Conservation (phyloP, 2,113 vertebrate genomes). For the Bolborhynchus lineola region DNA sequence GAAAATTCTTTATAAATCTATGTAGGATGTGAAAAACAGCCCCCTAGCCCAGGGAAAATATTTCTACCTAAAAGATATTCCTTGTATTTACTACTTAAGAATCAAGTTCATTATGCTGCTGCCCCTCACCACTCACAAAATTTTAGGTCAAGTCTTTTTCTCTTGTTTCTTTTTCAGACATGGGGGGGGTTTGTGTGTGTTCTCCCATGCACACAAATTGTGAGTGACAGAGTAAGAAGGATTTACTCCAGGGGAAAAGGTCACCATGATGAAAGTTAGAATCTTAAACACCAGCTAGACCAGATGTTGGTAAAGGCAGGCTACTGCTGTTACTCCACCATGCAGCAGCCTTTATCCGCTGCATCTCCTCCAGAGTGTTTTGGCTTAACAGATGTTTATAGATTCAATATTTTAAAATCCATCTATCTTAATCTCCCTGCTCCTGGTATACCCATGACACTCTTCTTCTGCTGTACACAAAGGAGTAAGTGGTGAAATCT, state of each 20-base stretch:
- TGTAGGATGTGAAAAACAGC: not conserved
- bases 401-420: slow-evolving; percentile 25
- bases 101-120: not conserved
- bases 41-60: not conserved
- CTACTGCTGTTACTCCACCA: not conserved
- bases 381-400: slow-evolving; percentile 56
- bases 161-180: not conserved
- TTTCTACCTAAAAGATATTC: not conserved
- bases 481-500: not conserved
- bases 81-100: not conserved
- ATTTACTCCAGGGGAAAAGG: slow-evolving; percentile 25
- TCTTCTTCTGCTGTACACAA: not conserved
- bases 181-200: not conserved
- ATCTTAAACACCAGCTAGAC: slow-evolving; percentile 28
- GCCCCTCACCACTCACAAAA: not conserved
- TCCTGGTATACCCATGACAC: not conserved
- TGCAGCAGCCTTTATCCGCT: not conserved
- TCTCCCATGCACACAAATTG: not conserved
- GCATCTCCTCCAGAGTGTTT: slow-evolving; percentile 27
- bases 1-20: not conserved
- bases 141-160: not conserved
- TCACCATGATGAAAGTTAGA: slow-evolving; percentile 12
- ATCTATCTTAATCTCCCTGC: slow-evolving; percentile 51
- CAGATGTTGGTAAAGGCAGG: slow-evolving; percentile 38
- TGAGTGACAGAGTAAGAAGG: not conserved